These are phyloP conservation scores for Ectemnius cavifrons DNA, from an alignment of 2,888 invertebrate genomes.

Conservation along the genomic window DNA sequence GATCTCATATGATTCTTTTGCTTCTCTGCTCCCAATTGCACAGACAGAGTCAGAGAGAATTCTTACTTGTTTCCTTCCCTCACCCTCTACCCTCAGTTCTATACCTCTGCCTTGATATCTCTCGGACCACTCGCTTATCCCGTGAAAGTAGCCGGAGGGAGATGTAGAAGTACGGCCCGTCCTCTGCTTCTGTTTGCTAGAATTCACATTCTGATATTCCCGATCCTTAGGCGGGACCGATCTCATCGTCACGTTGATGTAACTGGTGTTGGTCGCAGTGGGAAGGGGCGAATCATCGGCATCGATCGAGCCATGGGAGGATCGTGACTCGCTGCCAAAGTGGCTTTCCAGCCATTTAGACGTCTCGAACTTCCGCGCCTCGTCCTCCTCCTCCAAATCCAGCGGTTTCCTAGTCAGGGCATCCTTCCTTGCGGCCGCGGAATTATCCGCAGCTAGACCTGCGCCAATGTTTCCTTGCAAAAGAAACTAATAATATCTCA, in stretches of 20 bases:
- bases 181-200: constrained; percentile 70
- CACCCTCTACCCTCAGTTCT: not conserved
- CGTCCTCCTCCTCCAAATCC: constrained; percentile 92
- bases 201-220: constrained; percentile 51
- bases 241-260: constrained; percentile 89
- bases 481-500: not conserved
- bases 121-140: constrained; percentile 90
- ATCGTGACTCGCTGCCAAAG: constrained; percentile 91
- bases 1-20: constrained; percentile 56
- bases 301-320: constrained; percentile 85
- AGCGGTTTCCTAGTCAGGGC: constrained; percentile 89
- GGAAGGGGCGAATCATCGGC: constrained; percentile 82
- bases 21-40: constrained; percentile 51
- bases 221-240: constrained; percentile 75
- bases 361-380: constrained; percentile 92
- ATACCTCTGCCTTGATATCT: constrained; percentile 73
- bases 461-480: not conserved
- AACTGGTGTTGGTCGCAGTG: constrained; percentile 83
- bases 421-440: constrained; percentile 85
- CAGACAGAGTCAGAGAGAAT: no score
- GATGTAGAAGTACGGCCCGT: constrained; percentile 64
- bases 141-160: constrained; percentile 83
- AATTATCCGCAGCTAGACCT: constrained; percentile 70
- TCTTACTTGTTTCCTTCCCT: not conserved
- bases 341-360: constrained; percentile 95